Evolutionary conservation across 2,888 invertebrate genomes (phyloP).

Genomic region (Rotaria socialis): DNA sequence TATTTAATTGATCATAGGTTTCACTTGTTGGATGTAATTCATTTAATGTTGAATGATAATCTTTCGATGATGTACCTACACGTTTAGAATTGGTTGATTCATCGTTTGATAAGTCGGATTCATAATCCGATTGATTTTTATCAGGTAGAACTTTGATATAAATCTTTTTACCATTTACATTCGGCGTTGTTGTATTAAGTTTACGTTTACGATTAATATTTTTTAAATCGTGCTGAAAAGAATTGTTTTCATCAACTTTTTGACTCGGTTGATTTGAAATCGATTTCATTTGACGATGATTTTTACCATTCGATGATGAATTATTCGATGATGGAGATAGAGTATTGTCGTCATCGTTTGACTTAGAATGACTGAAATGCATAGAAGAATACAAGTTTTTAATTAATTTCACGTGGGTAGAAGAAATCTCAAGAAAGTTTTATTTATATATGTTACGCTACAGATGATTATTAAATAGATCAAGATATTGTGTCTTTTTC

Average conservation of each 20-base stretch:
- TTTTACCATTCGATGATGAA: not conserved
- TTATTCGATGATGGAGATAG: slow-evolving; percentile 22
- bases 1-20: not conserved
- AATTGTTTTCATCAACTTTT: not conserved
- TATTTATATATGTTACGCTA: no score
- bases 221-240: not conserved
- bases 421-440: no score
- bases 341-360: slow-evolving; percentile 14
- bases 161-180: not conserved
- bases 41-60: slow-evolving; percentile 16
- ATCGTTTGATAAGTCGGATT: not conserved
- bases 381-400: not conserved
- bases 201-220: not conserved
- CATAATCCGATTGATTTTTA: not conserved
- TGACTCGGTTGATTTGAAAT: not conserved
- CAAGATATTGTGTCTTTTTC: no score
- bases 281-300: not conserved
- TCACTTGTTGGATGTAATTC: slow-evolving; percentile 1
- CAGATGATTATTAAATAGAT: no score
- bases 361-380: not conserved
- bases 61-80: not conserved
- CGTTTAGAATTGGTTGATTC: not conserved
- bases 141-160: not conserved
- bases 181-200: not conserved
- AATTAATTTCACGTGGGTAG: no score